Evolutionary conservation across 2,888 invertebrate genomes (phyloP), one percentile per base, ranked within the genome.

Genomic region (Hedychridium roseum): DNA sequence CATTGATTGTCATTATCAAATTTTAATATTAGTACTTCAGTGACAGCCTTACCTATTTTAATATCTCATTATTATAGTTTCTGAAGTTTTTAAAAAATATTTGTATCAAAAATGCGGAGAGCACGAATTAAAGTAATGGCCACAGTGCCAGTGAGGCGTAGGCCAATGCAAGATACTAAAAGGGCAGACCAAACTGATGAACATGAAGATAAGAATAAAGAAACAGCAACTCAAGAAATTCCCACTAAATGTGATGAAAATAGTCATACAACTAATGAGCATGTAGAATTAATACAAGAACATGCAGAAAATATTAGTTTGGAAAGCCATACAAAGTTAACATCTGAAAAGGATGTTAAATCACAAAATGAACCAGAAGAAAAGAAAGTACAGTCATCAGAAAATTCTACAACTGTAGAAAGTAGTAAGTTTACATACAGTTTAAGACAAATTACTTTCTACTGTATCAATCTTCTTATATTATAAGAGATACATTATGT

Each of bases 61-160:
- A n/a, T n/a, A n/a, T n/a, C n/a, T n/a, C n/a, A n/a, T n/a, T n/a
- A n/a, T n/a, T n/a, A n/a, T n/a, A n/a, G n/a, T n/a, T n/a, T n/a
- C n/a, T n/a, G n/a, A n/a, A n/a, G n/a, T n/a, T n/a, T n/a, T n/a
- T n/a, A 28, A 23, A 21, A 34, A 32, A 32, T 32, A 11, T 28
- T 30, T 17, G 34, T 42, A 38, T 30, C 31, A 28, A 51, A 48
- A 26, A 57, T 66, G 58, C 52, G 54, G 4, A 44, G 90, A 68
- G 86, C 88, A 38, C 83, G 90, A 77, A 88, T 91, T 64, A 90
- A 90, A 82, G 88, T 86, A 45, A 82, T 88, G 63, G 88, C 88
- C 32, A 86, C 88, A 54, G 82, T 90, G 56, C 87, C 88, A 32
- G 82, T 84, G 17, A 78, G 83, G 40, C 76, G 81, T 43, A 83